phyloP scores from a whole-genome alignment of 1,140 invertebrate species.

The Metaphire vulgaris region DNA sequence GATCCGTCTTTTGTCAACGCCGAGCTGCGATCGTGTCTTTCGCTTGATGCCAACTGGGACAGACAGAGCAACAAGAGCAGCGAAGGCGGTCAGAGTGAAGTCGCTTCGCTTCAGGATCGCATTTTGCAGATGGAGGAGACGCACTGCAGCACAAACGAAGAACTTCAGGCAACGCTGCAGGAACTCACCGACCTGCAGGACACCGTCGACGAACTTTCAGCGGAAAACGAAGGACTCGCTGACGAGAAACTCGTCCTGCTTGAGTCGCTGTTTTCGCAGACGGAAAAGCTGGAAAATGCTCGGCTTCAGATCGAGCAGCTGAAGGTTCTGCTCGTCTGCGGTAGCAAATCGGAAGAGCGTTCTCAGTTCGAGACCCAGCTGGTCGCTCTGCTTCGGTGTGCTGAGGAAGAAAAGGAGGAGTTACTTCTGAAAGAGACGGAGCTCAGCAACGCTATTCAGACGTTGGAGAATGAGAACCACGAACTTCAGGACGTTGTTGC shows the following conservation, averaged over 20 bases:
- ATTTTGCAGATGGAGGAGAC: constrained; percentile 84
- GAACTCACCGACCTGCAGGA: constrained; percentile 79
- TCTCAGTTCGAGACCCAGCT: constrained; percentile 72
- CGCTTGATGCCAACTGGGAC: constrained; percentile 61
- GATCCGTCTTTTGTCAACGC: constrained; percentile 6
- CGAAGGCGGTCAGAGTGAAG: constrained; percentile 63
- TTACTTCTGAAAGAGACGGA: constrained; percentile 67
- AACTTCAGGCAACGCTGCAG: constrained; percentile 85
- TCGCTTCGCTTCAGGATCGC: constrained; percentile 83
- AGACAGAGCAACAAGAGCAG: constrained; percentile 70
- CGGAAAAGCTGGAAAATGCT: constrained; percentile 76
- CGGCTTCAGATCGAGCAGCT: constrained; percentile 58
- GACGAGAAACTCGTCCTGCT: constrained; percentile 82
- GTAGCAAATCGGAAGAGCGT: constrained; percentile 51
- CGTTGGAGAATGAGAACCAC: constrained; percentile 48
- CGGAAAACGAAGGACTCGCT: constrained; percentile 74
- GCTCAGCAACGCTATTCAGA: constrained; percentile 61
- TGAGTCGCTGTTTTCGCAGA: constrained; percentile 83
- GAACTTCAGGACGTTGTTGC: constrained; percentile 57
- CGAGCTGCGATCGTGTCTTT: constrained; percentile 33
- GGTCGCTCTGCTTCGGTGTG: constrained; percentile 75
- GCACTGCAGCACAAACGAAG: constrained; percentile 85
- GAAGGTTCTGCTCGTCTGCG: constrained; percentile 55
- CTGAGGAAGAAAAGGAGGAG: constrained; percentile 58
- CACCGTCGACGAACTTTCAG: constrained; percentile 74